These are phyloP conservation scores for Biston stratarius DNA, from an alignment of 2,888 invertebrate species.

Conservation along the genomic window DNA sequence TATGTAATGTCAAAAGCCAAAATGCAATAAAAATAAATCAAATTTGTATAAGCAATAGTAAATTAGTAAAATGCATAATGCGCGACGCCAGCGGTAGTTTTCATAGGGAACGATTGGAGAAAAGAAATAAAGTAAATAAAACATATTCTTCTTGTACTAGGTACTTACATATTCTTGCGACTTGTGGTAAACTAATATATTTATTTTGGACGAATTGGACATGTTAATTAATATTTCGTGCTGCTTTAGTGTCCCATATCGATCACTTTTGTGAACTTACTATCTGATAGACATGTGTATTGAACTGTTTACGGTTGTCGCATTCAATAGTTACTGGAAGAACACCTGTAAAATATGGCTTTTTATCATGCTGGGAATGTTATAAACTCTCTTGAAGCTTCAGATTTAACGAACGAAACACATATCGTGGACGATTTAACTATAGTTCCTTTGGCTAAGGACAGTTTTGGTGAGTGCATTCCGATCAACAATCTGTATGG, in stretches of 20 bases:
- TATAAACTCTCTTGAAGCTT: conserved; percentile 56
- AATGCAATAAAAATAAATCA: too few species aligned
- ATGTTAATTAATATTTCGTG: not conserved
- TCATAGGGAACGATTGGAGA: too few species aligned
- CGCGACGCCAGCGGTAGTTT: too few species aligned
- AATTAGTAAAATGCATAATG: too few species aligned
- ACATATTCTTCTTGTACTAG: too few species aligned
- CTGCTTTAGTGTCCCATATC: not conserved
- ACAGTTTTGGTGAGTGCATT: conserved; percentile 92
- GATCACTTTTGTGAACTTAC: conserved; percentile 2
- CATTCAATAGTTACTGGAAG: conserved; percentile 53
- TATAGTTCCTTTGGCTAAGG: conserved; percentile 94
- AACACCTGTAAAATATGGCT: conserved; percentile 71
- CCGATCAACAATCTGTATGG: too few species aligned
- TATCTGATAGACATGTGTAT: conserved; percentile 68
- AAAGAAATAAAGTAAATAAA: too few species aligned
- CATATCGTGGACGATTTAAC: conserved; percentile 88
- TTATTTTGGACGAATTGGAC: not conserved
- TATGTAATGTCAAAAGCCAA: too few species aligned
- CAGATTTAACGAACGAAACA: conserved; percentile 62
- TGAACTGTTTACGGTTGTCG: conserved; percentile 68
- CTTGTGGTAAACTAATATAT: too few species aligned
- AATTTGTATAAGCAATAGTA: too few species aligned
- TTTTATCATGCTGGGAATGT: conserved; percentile 67
- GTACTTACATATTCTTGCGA: too few species aligned